Conservation (phyloP, 2,888 invertebrate genomes). For the Drosophila leonis region DNA sequence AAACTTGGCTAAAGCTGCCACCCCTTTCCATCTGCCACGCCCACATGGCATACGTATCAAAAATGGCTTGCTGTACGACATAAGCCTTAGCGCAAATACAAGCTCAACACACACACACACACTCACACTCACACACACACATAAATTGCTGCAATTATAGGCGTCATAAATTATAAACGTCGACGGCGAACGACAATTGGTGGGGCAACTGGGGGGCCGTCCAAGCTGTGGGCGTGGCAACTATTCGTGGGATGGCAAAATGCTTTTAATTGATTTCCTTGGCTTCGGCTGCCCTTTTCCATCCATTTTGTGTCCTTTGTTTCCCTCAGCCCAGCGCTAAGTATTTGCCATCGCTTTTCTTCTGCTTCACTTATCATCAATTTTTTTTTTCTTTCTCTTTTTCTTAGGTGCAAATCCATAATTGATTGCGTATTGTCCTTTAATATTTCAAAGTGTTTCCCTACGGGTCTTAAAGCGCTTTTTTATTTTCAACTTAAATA, state of each 20-base stretch:
- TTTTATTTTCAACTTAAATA: slow-evolving; percentile 15
- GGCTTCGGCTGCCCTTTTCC: slow-evolving; percentile 26
- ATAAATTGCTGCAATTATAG: slow-evolving; percentile 79
- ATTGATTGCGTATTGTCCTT: slow-evolving; percentile 41
- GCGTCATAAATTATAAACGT: slow-evolving; percentile 76
- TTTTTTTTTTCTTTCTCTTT: not conserved
- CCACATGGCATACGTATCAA: slow-evolving; percentile 31
- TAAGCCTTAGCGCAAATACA: slow-evolving; percentile 61
- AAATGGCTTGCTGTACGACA: slow-evolving; percentile 44
- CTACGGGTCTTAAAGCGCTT: slow-evolving; percentile 5
- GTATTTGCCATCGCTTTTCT: slow-evolving; percentile 31
- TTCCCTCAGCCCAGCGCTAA: slow-evolving; percentile 32
- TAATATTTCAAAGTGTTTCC: slow-evolving; percentile 20
- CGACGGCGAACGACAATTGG: slow-evolving; percentile 39
- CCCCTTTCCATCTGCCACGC: not conserved
- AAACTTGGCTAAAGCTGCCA: slow-evolving; percentile 35
- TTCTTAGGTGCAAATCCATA: slow-evolving; percentile 18
- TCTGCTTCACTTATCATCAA: slow-evolving; percentile 5
- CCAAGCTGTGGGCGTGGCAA: not conserved
- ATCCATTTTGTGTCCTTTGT: slow-evolving; percentile 45
- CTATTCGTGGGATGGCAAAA: slow-evolving; percentile 37
- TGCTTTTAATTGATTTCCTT: slow-evolving; percentile 75
- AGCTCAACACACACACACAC: slow-evolving; percentile 16
- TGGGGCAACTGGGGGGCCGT: not conserved
- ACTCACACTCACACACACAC: slow-evolving; percentile 28